A percentile compares a stretch with the other conserved stretches of the same genome.
phyloP scores from a whole-genome alignment of 1,140 invertebrate genomes.

The Atta cephalotes region DNA sequence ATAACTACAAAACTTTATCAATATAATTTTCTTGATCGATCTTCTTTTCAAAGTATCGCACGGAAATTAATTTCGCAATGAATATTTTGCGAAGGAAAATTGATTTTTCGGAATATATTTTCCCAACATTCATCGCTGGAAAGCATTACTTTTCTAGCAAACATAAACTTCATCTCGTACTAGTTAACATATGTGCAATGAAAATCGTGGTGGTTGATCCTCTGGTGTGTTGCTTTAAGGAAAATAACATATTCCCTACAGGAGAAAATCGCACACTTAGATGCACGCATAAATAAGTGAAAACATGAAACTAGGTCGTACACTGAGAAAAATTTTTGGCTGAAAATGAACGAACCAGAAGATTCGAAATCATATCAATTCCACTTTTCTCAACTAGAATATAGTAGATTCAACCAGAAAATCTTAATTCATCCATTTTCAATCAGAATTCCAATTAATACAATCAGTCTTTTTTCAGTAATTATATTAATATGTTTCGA shows the following conservation, averaged over 20 bases:
- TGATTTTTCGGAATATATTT: slow-evolving; percentile 33
- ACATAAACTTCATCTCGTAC: slow-evolving; percentile 47
- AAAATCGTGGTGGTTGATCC: slow-evolving; percentile 38
- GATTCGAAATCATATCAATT: too few species aligned
- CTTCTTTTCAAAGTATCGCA: not conserved
- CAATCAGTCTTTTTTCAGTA: too few species aligned
- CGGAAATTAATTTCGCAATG: slow-evolving; percentile 1
- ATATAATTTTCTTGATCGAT: slow-evolving; percentile 4
- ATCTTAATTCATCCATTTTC: too few species aligned
- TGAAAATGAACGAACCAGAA: too few species aligned
- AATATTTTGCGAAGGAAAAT: slow-evolving; percentile 33
- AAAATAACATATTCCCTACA: slow-evolving; percentile 47
- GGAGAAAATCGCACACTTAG: not conserved
- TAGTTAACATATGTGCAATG: slow-evolving; percentile 27
- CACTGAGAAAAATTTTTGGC: too few species aligned
- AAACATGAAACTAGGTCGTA: not conserved
- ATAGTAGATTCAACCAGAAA: too few species aligned
- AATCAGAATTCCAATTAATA: too few species aligned
- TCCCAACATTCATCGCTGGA: not conserved
- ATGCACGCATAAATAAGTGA: not conserved
- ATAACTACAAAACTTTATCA: not conserved
- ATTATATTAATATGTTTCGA: not conserved
- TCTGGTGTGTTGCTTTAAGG: slow-evolving; percentile 33
- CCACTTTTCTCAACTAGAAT: too few species aligned
- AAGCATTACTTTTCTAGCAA: slow-evolving; percentile 27